Base-by-base conservation (phyloP, 1,140 invertebrate genomes). In the Drosophila oshimai region DNA sequence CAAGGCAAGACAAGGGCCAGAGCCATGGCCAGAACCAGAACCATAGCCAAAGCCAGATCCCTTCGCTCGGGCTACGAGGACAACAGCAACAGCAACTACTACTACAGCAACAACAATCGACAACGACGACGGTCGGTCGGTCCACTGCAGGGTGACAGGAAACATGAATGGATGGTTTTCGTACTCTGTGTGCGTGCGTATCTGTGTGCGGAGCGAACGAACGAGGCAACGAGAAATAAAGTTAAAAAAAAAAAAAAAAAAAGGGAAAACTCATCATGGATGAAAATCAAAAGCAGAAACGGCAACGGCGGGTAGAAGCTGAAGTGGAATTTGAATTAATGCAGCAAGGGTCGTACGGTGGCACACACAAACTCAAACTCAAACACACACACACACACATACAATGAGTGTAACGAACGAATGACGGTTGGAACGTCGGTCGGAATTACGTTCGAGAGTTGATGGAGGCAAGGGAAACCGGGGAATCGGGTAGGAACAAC, bases 161-260 rank as follows among this genome's bases (percentile, higher is more conserved):
- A 86, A 86, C 81, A 86, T 86, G 81, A 86, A 86, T 86, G 81
- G 77, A 86, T 86, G 81, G 76, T 86, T 87, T 86, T 80, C 53
- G 51, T 87, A 54, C 62, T 54, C 50, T 53, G 64, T 53, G 49
- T 42, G 50, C 50, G 46, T 49, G 51, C 55, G 37, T 62, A 36
- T 78, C 55, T 54, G 46, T 60, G 72, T 42, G 39, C 33, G 39
- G 64, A 49, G 60, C 61, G 50, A 68, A 18, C 64, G 67, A 70
- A 55, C 49, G 49, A 34, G 41, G 46, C 41, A 74, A 49, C 68
- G 39, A 74, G 65, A 68, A 80, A 86, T 61, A 77, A 68, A 49
- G 55, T 70, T 67, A 41, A 74, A 70, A 44, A 51, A 50, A 64
- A 45, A 54, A 68, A 41, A 69, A 37, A 80, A 55, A 79, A 80